Base-by-base conservation (phyloP, 2,113 vertebrate genomes). In the Callaeas wilsoni region DNA sequence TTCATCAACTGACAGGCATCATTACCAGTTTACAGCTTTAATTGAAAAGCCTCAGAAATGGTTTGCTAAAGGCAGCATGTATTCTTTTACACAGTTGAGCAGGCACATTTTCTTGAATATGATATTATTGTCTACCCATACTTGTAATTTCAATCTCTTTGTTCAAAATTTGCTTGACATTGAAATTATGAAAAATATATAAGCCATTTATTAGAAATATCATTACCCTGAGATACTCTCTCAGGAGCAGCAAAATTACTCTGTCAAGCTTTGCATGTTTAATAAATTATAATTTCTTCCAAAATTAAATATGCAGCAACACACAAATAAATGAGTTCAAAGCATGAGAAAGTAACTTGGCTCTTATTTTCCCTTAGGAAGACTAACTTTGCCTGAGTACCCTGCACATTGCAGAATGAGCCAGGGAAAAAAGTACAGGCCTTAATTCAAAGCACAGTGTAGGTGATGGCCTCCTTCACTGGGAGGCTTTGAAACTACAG, bases 131-230 rank as follows among this genome's bases (percentile, higher is more conserved):
- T 35, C 44, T 90, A 78, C 21, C 4, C 25, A 53, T 13, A 47
- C 71, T 76, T 64, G 35, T 56, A 91, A 84, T 94, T 87, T 92
- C 32, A 63, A 33, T 49, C 4, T 87, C 53, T 78, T 62, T 88
- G 20, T 82, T 85, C 37, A 79, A 92, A 75, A 75, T 82, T 65
- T 87, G 14, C 39, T 84, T 73, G 25, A 71, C 65, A 78, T 77
- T 63, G 89, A 86, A 84, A 84, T 46, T 44, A 74, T 86, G 53
- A 91, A 94, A 95, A 84, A 84, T 68, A 92, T 44, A 52, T 63
- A 91, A 84, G 10, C 16, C 60, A 42, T 89, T 80, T 93, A 84
- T 93, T 91, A 87, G 47, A 93, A 89, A 87, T 44, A 56, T 57
- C 55, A 63, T 77, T 93, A 84, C 33, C 56, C 18, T 27, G 29